Percentiles rank a stretch among this genome's conserved stretches.
These are phyloP conservation scores for Hyperopisus bebe DNA, from an alignment of 2,113 vertebrate genomes.

Conservation along the genomic window DNA sequence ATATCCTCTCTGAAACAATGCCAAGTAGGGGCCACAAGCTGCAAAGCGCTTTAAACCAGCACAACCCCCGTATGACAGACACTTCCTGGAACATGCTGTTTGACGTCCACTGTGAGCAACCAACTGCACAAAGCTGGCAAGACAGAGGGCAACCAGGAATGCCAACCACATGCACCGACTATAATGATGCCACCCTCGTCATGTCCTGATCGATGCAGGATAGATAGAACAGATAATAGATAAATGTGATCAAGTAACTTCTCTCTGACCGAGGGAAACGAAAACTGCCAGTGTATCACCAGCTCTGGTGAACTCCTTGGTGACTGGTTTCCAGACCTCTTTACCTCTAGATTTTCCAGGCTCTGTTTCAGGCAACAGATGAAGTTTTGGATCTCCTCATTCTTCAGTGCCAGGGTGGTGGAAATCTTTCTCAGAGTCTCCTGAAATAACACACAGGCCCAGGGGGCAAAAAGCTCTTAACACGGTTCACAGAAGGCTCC, in stretches of 20 bases:
- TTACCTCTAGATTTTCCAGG: constrained; percentile 81
- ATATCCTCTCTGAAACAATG: not conserved
- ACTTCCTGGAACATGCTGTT: not conserved
- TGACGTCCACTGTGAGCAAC: not conserved
- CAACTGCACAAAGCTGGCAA: not conserved
- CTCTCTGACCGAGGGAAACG: not conserved
- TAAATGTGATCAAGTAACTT: not conserved
- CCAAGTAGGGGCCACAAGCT: not conserved
- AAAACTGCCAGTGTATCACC: not conserved
- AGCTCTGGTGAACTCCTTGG: not conserved
- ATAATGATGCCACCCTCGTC: not conserved
- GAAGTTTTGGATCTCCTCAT: constrained; percentile 93
- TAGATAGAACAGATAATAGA: not conserved
- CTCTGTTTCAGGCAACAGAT: constrained; percentile 80
- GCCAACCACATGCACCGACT: not conserved
- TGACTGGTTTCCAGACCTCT: not conserved
- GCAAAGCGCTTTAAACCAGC: not conserved
- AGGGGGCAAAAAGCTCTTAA: not conserved
- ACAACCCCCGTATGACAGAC: not conserved
- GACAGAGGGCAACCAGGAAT: not conserved
- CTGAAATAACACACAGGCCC: constrained; percentile 45
- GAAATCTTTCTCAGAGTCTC: constrained; percentile 82
- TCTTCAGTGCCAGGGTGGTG: constrained; percentile 83
- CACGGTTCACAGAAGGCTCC: not conserved
- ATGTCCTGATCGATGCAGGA: not conserved